Evolutionary conservation across 2,113 vertebrate species (phyloP).

Genomic region (Gobio gobio): DNA sequence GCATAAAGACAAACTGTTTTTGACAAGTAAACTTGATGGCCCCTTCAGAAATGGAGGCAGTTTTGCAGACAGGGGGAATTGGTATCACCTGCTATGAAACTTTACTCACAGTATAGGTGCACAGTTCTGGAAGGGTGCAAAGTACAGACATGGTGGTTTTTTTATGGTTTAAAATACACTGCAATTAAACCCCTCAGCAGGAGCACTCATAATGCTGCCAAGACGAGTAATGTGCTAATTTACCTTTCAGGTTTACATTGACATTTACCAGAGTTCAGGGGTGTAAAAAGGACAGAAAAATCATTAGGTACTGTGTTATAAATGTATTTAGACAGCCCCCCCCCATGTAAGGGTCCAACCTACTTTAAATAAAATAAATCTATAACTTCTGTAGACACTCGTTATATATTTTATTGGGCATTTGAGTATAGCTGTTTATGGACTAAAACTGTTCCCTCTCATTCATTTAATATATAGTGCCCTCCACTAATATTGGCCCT

Average conservation of each 20-base stretch:
- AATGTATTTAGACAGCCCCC: not conserved
- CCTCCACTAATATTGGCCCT: no score
- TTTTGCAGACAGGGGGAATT: not conserved
- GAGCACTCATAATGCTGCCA: not conserved
- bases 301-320: not conserved
- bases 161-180: slow-evolving; percentile 27
- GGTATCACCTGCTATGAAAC: not conserved
- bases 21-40: slow-evolving; percentile 47
- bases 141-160: not conserved
- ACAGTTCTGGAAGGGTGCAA: not conserved
- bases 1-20: slow-evolving; percentile 24
- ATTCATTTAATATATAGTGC: no score
- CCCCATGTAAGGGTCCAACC: not conserved
- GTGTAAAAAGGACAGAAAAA: slow-evolving; percentile 13
- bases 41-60: slow-evolving; percentile 9
- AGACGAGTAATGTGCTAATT: slow-evolving; percentile 10
- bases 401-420: no score
- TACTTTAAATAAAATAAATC: not conserved
- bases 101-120: not conserved
- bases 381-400: not conserved
- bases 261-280: slow-evolving; percentile 14
- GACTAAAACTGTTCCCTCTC: no score
- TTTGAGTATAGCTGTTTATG: no score
- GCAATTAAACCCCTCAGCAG: slow-evolving; percentile 15
- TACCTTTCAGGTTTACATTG: slow-evolving; percentile 11